These are phyloP conservation scores for Caenorhabditis sp. DNA, from an alignment of 2,888 invertebrate species.

Conservation along the genomic window DNA sequence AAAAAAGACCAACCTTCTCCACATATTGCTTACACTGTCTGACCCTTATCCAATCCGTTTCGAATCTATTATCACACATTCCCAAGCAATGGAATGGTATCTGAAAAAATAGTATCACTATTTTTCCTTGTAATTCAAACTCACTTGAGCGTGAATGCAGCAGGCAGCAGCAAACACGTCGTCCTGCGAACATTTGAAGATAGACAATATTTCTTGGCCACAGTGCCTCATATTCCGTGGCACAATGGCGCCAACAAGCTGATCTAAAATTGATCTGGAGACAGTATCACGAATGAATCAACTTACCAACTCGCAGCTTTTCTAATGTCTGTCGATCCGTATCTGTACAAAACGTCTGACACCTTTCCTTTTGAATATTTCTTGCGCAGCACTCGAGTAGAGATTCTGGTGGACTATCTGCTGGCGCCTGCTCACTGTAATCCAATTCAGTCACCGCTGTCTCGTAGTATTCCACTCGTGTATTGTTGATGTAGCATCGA, in stretches of 20 bases:
- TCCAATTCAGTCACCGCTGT: conserved; percentile 1
- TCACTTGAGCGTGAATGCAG: conserved; percentile 69
- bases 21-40: not conserved
- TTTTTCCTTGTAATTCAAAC: not conserved
- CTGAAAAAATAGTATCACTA: conserved; percentile 49
- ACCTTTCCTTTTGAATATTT: conserved; percentile 31
- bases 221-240: conserved; percentile 31
- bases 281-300: not conserved
- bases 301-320: conserved; percentile 47
- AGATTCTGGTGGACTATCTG: conserved; percentile 62
- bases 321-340: not conserved
- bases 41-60: not conserved
- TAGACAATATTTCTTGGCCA: conserved; percentile 55
- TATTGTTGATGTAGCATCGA: conserved; percentile 61
- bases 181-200: conserved; percentile 66
- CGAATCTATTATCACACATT: conserved; percentile 65
- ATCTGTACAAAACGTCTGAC: conserved; percentile 61
- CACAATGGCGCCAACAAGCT: no score
- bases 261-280: no score
- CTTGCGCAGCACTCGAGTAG: conserved; percentile 68
- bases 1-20: conserved; percentile 1
- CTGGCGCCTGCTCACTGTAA: conserved; percentile 17
- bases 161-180: conserved; percentile 62
- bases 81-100: conserved; percentile 72
- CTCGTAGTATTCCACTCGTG: conserved; percentile 56